A percentile compares a stretch with the other conserved stretches of the same genome.
Evolutionary conservation across 2,113 vertebrate genomes (phyloP).

Genomic region (Toxotes jaculatrix): DNA sequence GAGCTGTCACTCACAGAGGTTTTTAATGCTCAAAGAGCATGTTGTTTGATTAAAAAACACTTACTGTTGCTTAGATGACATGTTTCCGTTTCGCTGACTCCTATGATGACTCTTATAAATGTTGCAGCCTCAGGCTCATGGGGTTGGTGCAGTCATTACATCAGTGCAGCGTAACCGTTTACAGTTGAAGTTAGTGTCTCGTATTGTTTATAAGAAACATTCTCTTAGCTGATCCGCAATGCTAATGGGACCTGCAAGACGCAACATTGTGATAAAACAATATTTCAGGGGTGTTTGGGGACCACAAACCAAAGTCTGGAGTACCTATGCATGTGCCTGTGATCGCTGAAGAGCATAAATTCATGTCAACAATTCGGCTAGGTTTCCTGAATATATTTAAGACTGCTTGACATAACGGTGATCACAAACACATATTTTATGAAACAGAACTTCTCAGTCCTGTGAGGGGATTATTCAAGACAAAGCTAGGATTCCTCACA

Average conservation of each 20-base stretch:
- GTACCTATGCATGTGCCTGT: slow-evolving; percentile 2
- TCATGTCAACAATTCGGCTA: slow-evolving; percentile 28
- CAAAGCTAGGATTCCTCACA: slow-evolving; percentile 47
- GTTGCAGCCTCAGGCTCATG: slow-evolving; percentile 18
- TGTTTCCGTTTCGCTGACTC: slow-evolving; percentile 32
- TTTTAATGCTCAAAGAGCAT: slow-evolving; percentile 7
- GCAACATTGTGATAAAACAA: slow-evolving; percentile 13
- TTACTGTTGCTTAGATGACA: slow-evolving; percentile 19
- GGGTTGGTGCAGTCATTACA: slow-evolving; percentile 15
- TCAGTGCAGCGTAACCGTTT: neutral
- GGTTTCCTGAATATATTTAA: slow-evolving; percentile 36
- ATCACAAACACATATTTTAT: slow-evolving; percentile 56
- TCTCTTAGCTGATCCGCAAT: slow-evolving; percentile 9
- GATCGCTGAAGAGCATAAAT: slow-evolving; percentile 36
- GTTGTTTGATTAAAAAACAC: slow-evolving; percentile 22
- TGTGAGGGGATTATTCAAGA: slow-evolving; percentile 25
- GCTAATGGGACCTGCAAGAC: slow-evolving; percentile 25
- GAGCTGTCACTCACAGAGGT: slow-evolving; percentile 14
- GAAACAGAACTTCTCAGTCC: slow-evolving; percentile 25
- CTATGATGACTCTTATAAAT: slow-evolving; percentile 29
- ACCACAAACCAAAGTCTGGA: neutral
- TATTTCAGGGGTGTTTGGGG: slow-evolving; percentile 5
- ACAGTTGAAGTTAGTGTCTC: slow-evolving; percentile 6
- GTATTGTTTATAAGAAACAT: slow-evolving; percentile 21
- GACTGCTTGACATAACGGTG: slow-evolving; percentile 4